Evolutionary conservation across 2,113 vertebrate genomes (phyloP), one percentile per base, ranked within the genome.

Genomic region (Australoheros scitulus): DNA sequence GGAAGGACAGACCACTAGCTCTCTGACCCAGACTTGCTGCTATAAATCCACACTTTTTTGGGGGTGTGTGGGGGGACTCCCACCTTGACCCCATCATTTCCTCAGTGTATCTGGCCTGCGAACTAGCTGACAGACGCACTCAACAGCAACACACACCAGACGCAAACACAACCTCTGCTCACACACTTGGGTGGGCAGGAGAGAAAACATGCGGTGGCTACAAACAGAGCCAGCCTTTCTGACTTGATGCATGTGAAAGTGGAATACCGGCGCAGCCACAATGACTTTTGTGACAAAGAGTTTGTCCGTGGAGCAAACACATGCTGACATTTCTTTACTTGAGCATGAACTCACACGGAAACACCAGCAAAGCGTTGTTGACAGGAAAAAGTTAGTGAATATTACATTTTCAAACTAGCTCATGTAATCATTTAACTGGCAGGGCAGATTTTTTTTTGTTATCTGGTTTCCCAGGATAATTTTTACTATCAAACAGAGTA

Each of bases 31-130:
- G 84, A 88, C 85, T 81, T 8, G 77, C 47, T 80, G 88, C 83
- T 78, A 88, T 92, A 93, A 93, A 94, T 89, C 81, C 72, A 61
- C 50, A 77, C 80, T 64, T 91, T 74, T 87, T n/a, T 60, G 24
- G 43, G 43, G 43, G 43, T 2, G 59, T 32, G 11, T 2, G 17
- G 29, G 41, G 3, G 11, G 50, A 63, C 65, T 82, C 81, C 47
- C 75, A 87, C 81, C 81, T 85, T 78, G 88, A 92, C 91, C 89
- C 88, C 77, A 47, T 10, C 61, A 41, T 65, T 81, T 85, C 84
- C 86, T 81, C 64, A 2, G n/a, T 74, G 72, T 87, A 90, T 87
- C 76, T 90, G 88, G 82, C 34, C 61, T 20, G 47, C 32, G 17
- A 87, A 80, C 72, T 56, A 81, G 83, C 76, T 15, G 82, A 76